Evolutionary conservation across 1,140 invertebrate species (phyloP).

Genomic region (Papilio dardanus): DNA sequence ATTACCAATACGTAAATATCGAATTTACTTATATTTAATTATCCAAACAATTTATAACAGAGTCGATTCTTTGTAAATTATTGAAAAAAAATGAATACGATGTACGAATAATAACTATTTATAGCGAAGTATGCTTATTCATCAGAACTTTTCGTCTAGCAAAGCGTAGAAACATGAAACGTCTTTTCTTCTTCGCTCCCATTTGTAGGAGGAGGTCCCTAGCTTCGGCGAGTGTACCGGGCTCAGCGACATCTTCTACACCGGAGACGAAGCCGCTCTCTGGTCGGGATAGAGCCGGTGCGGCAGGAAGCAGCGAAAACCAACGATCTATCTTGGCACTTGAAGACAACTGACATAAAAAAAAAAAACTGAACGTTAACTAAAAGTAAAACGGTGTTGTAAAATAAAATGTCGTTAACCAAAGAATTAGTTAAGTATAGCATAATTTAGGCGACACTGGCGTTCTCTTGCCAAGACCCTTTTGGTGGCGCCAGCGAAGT

Average conservation of each 20-base stretch:
- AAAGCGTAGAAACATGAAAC: conserved; percentile 85
- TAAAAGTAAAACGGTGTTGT: not conserved
- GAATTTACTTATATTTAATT: too few relatives aligned
- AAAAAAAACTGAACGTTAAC: conserved; percentile 20
- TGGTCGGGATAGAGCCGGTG: conserved; percentile 85
- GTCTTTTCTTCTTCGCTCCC: conserved; percentile 86
- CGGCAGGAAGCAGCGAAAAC: conserved; percentile 86
- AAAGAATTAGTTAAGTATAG: too few relatives aligned
- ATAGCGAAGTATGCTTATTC: conserved; percentile 74
- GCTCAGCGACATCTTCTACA: conserved; percentile 80
- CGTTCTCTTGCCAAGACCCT: too few relatives aligned
- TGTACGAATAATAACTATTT: conserved; percentile 46
- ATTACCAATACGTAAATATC: too few relatives aligned
- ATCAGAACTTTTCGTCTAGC: conserved; percentile 82
- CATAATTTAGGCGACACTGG: too few relatives aligned
- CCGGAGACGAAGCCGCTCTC: conserved; percentile 89
- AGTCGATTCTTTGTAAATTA: too few relatives aligned
- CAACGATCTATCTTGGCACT: conserved; percentile 88
- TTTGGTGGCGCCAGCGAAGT: too few relatives aligned
- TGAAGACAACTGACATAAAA: conserved; percentile 84
- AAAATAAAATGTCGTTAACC: too few relatives aligned
- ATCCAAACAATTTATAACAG: too few relatives aligned
- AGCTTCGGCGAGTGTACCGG: conserved; percentile 65
- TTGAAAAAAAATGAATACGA: too few relatives aligned
- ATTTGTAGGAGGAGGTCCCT: conserved; percentile 83